Conservation (phyloP, 2,888 invertebrate species). For the Nymphalis c-album region DNA sequence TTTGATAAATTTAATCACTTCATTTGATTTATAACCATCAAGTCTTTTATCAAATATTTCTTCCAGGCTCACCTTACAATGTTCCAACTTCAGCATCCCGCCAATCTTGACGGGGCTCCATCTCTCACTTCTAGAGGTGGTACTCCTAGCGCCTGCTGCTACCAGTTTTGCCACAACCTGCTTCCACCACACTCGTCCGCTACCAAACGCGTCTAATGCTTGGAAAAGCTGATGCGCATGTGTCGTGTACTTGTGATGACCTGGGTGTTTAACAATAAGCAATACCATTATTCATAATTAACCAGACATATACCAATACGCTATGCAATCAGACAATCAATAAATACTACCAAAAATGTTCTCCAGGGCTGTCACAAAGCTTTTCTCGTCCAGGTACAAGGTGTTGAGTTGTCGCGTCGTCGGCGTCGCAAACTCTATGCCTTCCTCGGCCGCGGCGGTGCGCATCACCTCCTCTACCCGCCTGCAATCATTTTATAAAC, state of each 20-base stretch:
- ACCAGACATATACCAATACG: neutral
- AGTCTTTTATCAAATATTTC: too few relatives aligned
- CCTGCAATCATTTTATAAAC: conserved; percentile 42
- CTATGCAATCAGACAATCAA: neutral
- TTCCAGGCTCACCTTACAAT: conserved; percentile 60
- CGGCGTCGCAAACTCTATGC: conserved; percentile 58
- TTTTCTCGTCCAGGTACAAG: conserved; percentile 59
- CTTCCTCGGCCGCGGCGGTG: conserved; percentile 67
- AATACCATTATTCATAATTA: neutral
- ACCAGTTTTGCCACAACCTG: conserved; percentile 63
- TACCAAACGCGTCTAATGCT: conserved; percentile 60
- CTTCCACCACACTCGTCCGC: conserved; percentile 69
- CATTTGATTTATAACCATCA: too few relatives aligned
- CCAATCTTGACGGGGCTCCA: conserved; percentile 51
- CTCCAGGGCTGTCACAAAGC: conserved; percentile 60
- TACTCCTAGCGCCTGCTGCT: conserved; percentile 57
- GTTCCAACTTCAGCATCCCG: conserved; percentile 49
- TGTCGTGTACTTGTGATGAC: conserved; percentile 61
- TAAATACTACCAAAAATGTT: conserved; percentile 61
- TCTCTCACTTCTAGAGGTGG: conserved; percentile 56
- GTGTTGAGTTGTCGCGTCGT: conserved; percentile 42
- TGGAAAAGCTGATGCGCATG: conserved; percentile 68
- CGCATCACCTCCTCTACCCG: conserved; percentile 69
- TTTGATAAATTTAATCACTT: too few relatives aligned
- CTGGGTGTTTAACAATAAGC: conserved; percentile 44